Evolutionary conservation across 1,140 invertebrate species (phyloP).

Genomic region (Ceratoteleas bidentatus): DNA sequence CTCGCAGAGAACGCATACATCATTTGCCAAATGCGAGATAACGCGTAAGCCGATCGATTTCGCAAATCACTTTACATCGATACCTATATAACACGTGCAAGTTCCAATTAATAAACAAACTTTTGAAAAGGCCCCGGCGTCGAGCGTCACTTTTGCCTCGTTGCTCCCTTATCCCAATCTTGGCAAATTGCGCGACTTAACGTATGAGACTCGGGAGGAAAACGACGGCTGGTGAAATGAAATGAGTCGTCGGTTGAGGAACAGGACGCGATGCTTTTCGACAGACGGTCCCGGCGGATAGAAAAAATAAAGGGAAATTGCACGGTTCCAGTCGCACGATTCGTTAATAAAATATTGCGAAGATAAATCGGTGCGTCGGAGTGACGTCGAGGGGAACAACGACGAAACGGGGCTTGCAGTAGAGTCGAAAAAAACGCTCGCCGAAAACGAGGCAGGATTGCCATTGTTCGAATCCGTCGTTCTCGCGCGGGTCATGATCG

Average conservation of each 20-base stretch:
- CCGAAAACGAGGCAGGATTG: no score
- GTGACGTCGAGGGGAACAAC: no score
- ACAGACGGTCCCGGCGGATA: slow-evolving; percentile 51
- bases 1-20: slow-evolving; percentile 21
- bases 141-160: no score
- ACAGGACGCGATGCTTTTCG: slow-evolving; percentile 59
- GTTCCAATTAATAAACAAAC: background rate
- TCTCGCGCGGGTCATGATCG: no score
- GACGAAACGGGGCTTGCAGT: no score
- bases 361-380: no score
- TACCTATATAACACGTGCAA: background rate
- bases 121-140: background rate
- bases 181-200: slow-evolving; percentile 38
- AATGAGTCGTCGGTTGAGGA: slow-evolving; percentile 60
- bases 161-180: slow-evolving; percentile 42
- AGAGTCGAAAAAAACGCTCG: no score
- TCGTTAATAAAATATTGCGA: no score
- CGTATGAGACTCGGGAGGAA: slow-evolving; percentile 35
- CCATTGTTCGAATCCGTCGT: no score
- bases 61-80: background rate
- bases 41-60: background rate
- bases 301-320: slow-evolving; percentile 49
- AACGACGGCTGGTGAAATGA: slow-evolving; percentile 59
- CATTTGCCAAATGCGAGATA: slow-evolving; percentile 35
- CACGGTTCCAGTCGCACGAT: background rate